Evolutionary conservation across 1,140 invertebrate species (phyloP), one percentile per base, ranked within the genome.

Genomic region (Stegodyphus dumicola): DNA sequence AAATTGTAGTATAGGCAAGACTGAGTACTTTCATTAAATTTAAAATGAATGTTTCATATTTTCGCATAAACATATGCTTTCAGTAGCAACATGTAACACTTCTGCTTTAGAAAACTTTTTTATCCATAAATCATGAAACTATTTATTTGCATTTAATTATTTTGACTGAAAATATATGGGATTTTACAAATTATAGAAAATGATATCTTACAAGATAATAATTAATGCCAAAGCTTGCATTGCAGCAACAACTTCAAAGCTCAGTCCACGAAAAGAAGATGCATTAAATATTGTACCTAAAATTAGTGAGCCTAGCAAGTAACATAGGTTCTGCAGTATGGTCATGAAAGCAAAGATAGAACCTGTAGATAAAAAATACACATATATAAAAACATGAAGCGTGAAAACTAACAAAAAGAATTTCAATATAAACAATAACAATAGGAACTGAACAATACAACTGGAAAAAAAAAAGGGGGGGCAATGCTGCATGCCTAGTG

Each of bases 311-410:
- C 83, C 83, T 6, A 85, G 7, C 0, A 77, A 51, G n/a, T 70
- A 87, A 33, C 90, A 89, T 7, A 91, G 54, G 86, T 91, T 91
- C 87, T 92, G 91, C 69, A 90, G 87, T 13, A 89, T 88, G 17
- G 91, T 91, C 11, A 92, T 87, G 78, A 91, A 89, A 7, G 90
- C 90, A 89, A 92, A 92, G 64, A 92, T 87, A 87, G 49, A 51
- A 13, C 80, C 80, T 83, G 33, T 17, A 75, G 51, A 49, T 9
- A 7, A 71, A 51, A 48, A 71, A 51, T 2, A 15, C 51, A 49
- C 6, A 51, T 18, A 4, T 71, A 48, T 49, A 6, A 71, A 71
- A 33, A 33, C 33, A 33, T 33, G 33, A 33, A 33, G 33, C 33
- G 3, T 3, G 33, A 33, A 33, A 33, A 33, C 33, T 33, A 33